These are phyloP conservation scores for Tachuris rubrigastra DNA, from an alignment of 2,113 vertebrate species.

Conservation along the genomic window DNA sequence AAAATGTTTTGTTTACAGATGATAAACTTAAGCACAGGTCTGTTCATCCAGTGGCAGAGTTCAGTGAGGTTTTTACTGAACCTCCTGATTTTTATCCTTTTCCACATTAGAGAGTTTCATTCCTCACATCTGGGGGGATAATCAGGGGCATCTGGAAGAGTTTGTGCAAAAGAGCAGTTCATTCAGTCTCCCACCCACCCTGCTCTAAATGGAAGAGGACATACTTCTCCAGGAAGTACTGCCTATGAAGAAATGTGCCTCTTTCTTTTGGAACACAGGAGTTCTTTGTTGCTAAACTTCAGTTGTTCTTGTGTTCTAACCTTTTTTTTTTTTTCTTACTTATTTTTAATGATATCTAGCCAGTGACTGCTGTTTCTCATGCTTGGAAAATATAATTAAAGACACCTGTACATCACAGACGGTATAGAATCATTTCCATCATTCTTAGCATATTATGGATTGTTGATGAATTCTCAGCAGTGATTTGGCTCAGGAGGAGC, in stretches of 20 bases:
- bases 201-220: neutral
- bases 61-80: neutral
- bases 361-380: conserved; percentile 6
- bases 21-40: neutral
- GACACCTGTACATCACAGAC: neutral
- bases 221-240: neutral
- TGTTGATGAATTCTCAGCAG: conserved; percentile 49
- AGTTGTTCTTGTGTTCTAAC: neutral
- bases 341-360: neutral
- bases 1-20: neutral
- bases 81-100: neutral
- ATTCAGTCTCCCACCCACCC: neutral
- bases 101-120: neutral
- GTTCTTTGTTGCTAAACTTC: neutral
- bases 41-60: neutral
- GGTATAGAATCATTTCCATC: neutral
- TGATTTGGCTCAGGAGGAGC: neutral
- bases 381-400: conserved; percentile 39
- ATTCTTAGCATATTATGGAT: neutral
- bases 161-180: neutral
- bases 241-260: neutral
- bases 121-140: neutral
- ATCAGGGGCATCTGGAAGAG: neutral
- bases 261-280: neutral
- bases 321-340: neutral